Conservation (phyloP, 2,797 vertebrate genomes). For the Sebastes trivittatus region DNA sequence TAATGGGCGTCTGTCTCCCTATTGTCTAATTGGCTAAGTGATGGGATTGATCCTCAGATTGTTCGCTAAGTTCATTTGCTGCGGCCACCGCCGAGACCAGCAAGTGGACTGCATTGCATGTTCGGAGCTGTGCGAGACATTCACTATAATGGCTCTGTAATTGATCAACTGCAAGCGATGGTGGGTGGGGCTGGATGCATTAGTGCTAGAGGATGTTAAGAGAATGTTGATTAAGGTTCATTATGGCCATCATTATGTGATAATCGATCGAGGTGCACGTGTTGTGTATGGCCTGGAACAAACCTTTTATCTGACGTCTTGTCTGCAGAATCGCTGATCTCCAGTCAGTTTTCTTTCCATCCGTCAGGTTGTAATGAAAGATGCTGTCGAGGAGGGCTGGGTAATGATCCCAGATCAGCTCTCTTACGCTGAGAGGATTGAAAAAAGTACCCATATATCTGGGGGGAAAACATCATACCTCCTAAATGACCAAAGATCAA, state of each 20-base stretch:
- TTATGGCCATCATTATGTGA: conserved; percentile 62
- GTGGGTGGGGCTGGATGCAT: conserved; percentile 73
- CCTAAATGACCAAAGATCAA: conserved; percentile 24
- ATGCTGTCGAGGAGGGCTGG: conserved; percentile 2
- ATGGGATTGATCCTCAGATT: conserved; percentile 84
- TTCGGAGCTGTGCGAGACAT: conserved; percentile 59
- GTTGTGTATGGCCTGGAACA: conserved; percentile 20
- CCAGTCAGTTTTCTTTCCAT: conserved; percentile 12
- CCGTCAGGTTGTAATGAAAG: conserved; percentile 32
- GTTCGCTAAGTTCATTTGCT: conserved; percentile 81
- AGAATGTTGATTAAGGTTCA: conserved; percentile 78
- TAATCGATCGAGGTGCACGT: conserved; percentile 56
- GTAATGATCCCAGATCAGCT: conserved; percentile 37
- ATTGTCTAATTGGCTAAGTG: conserved; percentile 86
- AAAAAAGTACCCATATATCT: conserved; percentile 7
- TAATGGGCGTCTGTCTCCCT: conserved; percentile 85
- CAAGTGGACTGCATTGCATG: conserved; percentile 55
- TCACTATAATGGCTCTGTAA: conserved; percentile 76
- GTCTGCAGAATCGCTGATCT: conserved; percentile 36
- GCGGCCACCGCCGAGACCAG: conserved; percentile 63
- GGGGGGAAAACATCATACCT: conserved; percentile 20
- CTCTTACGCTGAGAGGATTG: conserved; percentile 6
- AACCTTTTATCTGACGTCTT: conserved; percentile 42
- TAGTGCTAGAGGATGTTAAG: conserved; percentile 68
- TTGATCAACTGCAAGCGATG: conserved; percentile 71